Percentiles rank a stretch among this genome's conserved stretches.
These are phyloP conservation scores for Mormyrus iriodes DNA, from an alignment of 2,113 vertebrate species.

Conservation along the genomic window DNA sequence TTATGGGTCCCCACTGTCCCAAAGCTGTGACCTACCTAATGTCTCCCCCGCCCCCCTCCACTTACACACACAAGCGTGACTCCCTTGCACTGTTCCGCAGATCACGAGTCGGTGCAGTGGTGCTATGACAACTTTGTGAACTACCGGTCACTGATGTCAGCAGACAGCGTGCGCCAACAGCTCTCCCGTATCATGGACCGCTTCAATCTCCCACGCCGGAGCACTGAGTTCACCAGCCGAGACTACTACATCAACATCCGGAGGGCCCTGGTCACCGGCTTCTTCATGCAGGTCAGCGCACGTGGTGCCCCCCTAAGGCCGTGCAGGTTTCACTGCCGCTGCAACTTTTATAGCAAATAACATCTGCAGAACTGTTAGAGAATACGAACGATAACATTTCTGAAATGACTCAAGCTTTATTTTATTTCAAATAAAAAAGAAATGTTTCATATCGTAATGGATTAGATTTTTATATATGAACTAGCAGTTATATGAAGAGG, in stretches of 20 bases:
- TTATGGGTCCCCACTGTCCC: background rate
- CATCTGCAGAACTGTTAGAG: background rate
- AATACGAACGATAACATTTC: background rate
- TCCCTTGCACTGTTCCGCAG: constrained; percentile 54
- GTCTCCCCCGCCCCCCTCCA: constrained; percentile 18
- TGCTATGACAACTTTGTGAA: constrained; percentile 99
- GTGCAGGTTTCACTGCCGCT: background rate
- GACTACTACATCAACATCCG: constrained; percentile 99
- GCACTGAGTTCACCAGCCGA: constrained; percentile 97
- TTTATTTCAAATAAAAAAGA: constrained; percentile 3
- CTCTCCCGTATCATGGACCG: constrained; percentile 99
- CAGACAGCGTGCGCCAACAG: constrained; percentile 97
- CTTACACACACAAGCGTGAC: background rate
- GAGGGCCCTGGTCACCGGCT: constrained; percentile 93
- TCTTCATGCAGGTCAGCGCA: constrained; percentile 91
- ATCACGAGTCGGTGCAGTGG: constrained; percentile 98
- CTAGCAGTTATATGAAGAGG: constrained; percentile 43
- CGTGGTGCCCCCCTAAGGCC: background rate
- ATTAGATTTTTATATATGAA: constrained; percentile 6
- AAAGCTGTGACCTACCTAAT: background rate
- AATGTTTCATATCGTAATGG: background rate
- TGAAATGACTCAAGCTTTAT: constrained; percentile 14
- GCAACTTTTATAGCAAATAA: background rate
- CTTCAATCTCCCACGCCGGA: constrained; percentile 94
- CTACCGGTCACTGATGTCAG: constrained; percentile 98